A percentile compares a stretch with the other conserved stretches of the same genome.
Conservation (phyloP, 2,113 vertebrate species). For the Hydrochoerus hydrochaeris region DNA sequence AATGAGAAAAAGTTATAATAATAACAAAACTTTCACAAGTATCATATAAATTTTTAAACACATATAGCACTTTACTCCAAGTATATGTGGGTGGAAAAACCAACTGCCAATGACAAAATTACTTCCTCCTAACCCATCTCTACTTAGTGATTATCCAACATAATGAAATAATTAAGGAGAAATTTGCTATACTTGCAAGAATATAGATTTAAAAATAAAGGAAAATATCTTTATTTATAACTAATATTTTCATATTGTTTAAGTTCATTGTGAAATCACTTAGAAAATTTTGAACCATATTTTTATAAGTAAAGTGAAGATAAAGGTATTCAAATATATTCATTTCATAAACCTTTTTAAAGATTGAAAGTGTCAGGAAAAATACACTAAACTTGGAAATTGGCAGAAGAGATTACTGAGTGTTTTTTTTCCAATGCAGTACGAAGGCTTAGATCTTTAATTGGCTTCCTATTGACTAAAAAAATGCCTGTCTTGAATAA, state of each 20-base stretch:
- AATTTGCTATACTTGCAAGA: neutral
- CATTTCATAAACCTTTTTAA: neutral
- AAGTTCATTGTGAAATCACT: neutral
- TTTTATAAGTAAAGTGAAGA: constrained; percentile 8
- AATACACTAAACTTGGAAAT: constrained; percentile 20
- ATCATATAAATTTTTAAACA: neutral
- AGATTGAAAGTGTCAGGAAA: neutral
- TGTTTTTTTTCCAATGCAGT: neutral
- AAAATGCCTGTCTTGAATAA: neutral
- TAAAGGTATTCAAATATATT: constrained; percentile 9
- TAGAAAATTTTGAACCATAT: neutral
- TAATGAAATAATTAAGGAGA: neutral
- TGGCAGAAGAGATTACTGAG: neutral
- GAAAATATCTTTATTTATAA: neutral
- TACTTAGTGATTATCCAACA: neutral
- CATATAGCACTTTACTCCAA: neutral
- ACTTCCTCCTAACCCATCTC: neutral
- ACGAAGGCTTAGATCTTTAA: neutral
- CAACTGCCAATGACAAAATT: neutral
- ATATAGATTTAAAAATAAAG: neutral
- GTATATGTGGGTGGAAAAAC: neutral
- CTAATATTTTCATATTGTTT: neutral
- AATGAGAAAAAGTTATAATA: neutral
- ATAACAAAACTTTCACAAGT: no score
- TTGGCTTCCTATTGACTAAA: neutral